Evolutionary conservation across 2,888 invertebrate species (phyloP).

Genomic region (Griposia aprilina): DNA sequence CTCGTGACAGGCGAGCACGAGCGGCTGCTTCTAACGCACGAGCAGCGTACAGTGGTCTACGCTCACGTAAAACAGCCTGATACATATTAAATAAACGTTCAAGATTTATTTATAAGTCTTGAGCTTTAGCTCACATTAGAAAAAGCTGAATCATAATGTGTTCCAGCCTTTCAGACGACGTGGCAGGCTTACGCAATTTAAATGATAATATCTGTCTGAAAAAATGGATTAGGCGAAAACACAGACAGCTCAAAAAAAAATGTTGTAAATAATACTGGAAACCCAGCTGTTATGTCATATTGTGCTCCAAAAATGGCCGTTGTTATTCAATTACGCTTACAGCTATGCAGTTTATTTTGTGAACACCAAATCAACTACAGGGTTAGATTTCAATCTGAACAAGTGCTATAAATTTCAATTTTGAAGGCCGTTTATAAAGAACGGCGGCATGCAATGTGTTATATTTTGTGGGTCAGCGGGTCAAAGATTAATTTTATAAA

Average conservation of each 20-base stretch:
- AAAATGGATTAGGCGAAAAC: conserved; percentile 64
- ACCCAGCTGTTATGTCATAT: conserved; percentile 17
- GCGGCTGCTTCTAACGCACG: conserved; percentile 80
- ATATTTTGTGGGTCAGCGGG: conserved; percentile 49
- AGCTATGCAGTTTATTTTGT: conserved; percentile 26
- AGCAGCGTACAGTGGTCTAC: conserved; percentile 84
- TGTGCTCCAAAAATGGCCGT: conserved; percentile 26
- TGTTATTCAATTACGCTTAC: conserved; percentile 40
- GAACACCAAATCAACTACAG: conserved; percentile 33
- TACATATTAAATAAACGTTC: conserved; percentile 49
- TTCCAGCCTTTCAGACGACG: conserved; percentile 44
- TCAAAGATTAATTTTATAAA: conserved; percentile 44
- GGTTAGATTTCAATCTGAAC: conserved; percentile 60
- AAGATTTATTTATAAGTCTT: conserved; percentile 12
- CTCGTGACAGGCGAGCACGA: conserved; percentile 76
- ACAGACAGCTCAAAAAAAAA: conserved; percentile 59
- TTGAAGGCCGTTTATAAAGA: conserved; percentile 45
- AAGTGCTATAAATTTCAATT: conserved; percentile 65
- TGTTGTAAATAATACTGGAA: conserved; percentile 27
- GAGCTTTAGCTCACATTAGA: conserved; percentile 30
- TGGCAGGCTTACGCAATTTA: conserved; percentile 65
- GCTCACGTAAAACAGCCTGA: conserved; percentile 83
- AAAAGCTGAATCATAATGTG: conserved; percentile 52
- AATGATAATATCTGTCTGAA: conserved; percentile 70
- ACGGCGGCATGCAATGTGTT: conserved; percentile 34